Evolutionary conservation across 2,113 vertebrate genomes (phyloP).

Genomic region (Ctenomys sociabilis): DNA sequence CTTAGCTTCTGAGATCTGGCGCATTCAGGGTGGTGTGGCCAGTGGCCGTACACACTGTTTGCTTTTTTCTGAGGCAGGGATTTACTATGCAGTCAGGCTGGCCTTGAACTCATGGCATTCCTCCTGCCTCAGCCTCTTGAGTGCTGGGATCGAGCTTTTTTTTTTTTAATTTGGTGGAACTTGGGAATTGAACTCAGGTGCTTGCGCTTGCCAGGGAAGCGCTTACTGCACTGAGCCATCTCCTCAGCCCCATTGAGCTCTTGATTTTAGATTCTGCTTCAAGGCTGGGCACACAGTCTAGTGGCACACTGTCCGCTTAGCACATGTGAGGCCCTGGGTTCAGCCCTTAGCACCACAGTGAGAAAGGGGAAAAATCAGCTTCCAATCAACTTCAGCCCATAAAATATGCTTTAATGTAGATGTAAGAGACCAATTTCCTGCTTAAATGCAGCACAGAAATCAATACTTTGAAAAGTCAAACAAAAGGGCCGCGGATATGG

Average conservation of each 20-base stretch:
- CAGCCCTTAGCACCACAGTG: neutral
- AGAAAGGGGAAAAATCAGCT: neutral
- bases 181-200: too few relatives aligned
- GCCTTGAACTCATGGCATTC: neutral
- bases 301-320: too few relatives aligned
- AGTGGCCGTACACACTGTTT: too few relatives aligned
- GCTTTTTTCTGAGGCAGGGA: neutral
- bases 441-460: neutral
- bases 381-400: neutral
- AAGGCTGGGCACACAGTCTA: neutral
- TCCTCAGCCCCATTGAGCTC: too few relatives aligned
- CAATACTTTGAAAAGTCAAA: neutral
- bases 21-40: too few relatives aligned
- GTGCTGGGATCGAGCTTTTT: neutral
- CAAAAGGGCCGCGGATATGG: too few relatives aligned
- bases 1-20: too few relatives aligned
- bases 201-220: neutral
- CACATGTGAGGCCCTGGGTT: neutral
- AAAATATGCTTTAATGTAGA: neutral
- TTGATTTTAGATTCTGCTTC: neutral
- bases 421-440: neutral
- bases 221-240: too few relatives aligned
- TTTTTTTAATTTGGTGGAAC: too few relatives aligned
- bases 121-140: neutral
- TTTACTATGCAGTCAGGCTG: neutral